These are phyloP conservation scores for Myoxocephalus aenaeus DNA, from an alignment of 2,797 vertebrate species.

Conservation along the genomic window DNA sequence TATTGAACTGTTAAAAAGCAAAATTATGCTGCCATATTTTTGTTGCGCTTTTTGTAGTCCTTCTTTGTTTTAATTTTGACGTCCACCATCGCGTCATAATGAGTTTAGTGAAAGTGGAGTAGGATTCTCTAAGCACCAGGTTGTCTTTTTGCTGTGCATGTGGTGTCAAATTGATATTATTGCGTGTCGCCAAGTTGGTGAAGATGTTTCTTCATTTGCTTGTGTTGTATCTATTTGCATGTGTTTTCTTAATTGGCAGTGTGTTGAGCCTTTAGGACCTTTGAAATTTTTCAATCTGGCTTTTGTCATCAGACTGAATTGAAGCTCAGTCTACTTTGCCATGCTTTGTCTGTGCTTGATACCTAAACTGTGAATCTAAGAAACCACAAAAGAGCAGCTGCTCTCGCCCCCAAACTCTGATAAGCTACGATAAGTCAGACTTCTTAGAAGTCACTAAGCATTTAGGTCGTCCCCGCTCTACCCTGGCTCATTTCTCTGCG, in stretches of 20 bases:
- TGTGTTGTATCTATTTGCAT: background rate
- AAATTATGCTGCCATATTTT: background rate
- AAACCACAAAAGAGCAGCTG: constrained; percentile 23
- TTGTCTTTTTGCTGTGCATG: too few species aligned
- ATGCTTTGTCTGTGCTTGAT: background rate
- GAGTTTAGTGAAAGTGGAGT: background rate
- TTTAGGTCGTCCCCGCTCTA: constrained; percentile 46
- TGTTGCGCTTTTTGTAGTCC: background rate
- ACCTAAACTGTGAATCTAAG: constrained; percentile 20
- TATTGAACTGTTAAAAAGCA: background rate
- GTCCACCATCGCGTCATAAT: background rate
- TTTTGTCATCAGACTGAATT: background rate
- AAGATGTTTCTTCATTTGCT: background rate
- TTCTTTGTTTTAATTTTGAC: background rate
- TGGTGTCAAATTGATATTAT: background rate
- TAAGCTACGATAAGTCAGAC: constrained; percentile 37
- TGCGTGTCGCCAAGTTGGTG: background rate
- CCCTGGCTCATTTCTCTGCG: constrained; percentile 40
- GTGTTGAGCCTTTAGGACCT: background rate
- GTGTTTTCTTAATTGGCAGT: background rate
- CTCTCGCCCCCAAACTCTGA: constrained; percentile 20
- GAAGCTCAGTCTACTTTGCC: constrained; percentile 4
- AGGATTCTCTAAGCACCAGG: too few species aligned
- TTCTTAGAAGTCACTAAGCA: constrained; percentile 47
- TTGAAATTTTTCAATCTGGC: background rate